Percentiles rank a stretch among this genome's conserved stretches.
These are phyloP conservation scores for Silurus lanzhouensis DNA, from an alignment of 2,797 vertebrate genomes.

Conservation along the genomic window DNA sequence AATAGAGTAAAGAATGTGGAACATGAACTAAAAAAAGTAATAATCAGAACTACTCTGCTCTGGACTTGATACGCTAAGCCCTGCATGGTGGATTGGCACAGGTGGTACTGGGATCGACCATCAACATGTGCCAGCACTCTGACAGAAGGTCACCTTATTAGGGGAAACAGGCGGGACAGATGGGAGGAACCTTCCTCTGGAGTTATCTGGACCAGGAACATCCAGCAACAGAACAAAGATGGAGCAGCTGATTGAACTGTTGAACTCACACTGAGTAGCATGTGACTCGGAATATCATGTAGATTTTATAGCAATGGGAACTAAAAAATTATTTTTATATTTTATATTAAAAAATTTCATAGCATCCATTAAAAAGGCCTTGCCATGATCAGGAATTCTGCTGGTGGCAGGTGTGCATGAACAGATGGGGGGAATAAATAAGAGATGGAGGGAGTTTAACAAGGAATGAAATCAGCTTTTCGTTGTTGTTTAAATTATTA, in stretches of 20 bases:
- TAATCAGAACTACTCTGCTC: neutral
- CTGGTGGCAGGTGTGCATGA: constrained; percentile 2
- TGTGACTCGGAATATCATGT: neutral
- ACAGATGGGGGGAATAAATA: constrained; percentile 19
- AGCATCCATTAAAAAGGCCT: neutral
- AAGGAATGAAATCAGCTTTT: neutral
- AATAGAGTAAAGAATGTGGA: neutral
- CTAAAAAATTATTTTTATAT: neutral
- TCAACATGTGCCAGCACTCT: constrained; percentile 17
- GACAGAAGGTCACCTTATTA: constrained; percentile 37
- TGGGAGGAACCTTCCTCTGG: constrained; percentile 9
- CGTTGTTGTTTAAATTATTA: neutral
- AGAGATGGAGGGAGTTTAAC: constrained; percentile 11
- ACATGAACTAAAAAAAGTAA: neutral
- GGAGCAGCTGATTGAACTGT: neutral
- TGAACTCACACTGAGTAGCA: neutral
- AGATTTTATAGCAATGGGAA: neutral
- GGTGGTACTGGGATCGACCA: constrained; percentile 20
- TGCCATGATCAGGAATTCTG: constrained; percentile 1
- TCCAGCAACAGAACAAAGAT: neutral
- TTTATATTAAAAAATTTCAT: neutral
- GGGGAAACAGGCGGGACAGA: constrained; percentile 14
- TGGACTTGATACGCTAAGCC: neutral
- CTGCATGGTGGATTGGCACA: neutral
- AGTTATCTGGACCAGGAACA: neutral